Conservation (phyloP, 64 coral and sea anemone species). For the Pocillopora damicornis region DNA sequence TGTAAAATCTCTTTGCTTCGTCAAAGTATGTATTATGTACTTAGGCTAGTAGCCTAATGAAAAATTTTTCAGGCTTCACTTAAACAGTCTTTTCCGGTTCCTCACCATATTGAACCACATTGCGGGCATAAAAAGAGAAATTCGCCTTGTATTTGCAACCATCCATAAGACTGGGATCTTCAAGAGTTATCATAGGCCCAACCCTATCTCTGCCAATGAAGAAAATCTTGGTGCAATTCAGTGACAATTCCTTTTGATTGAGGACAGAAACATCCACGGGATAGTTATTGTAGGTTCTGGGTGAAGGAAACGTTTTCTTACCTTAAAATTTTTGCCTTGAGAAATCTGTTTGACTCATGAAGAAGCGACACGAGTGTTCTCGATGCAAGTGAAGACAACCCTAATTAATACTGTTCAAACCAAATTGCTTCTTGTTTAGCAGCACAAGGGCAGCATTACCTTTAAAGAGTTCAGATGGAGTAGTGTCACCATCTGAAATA, state of each 20-base stretch:
- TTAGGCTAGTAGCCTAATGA: background rate
- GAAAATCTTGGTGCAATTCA: background rate
- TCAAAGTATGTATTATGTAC: no score
- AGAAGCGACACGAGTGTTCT: no score
- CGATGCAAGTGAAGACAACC: no score
- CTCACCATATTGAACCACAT: background rate
- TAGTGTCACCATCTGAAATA: no score
- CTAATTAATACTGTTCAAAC: no score
- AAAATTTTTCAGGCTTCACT: background rate
- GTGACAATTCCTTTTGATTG: background rate
- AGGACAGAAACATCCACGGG: background rate
- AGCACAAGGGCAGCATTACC: no score
- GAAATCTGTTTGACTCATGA: no score
- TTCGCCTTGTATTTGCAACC: background rate
- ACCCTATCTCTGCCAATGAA: background rate
- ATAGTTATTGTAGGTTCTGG: background rate
- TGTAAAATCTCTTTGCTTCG: background rate
- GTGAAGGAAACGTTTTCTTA: no score
- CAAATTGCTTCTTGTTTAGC: no score
- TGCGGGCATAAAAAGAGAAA: slow-evolving; percentile 1
- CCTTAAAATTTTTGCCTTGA: no score
- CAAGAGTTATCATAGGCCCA: background rate
- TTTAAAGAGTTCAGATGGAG: no score
- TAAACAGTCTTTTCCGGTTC: no score
- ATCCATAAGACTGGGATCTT: background rate